Conservation (phyloP, 2,113 vertebrate species). For the Agelaius tricolor region DNA sequence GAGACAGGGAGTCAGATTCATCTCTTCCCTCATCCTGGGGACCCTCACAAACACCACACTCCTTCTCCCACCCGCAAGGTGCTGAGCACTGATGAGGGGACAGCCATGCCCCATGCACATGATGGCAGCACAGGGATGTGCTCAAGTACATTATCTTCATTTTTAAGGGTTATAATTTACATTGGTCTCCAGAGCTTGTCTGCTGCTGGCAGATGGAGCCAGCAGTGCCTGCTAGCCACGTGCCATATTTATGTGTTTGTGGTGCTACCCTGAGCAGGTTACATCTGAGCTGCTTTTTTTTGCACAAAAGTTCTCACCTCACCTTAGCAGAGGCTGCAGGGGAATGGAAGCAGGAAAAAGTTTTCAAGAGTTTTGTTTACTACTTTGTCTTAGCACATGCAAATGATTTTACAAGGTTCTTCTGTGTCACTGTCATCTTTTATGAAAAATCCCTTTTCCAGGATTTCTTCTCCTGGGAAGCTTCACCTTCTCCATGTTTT, state of each 20-base stretch:
- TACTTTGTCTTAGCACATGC: neutral
- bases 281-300: neutral
- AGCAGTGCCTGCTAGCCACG: neutral
- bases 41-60: too few species aligned
- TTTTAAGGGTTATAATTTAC: constrained; percentile 25
- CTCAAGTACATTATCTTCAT: neutral
- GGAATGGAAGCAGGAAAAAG: neutral
- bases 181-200: neutral
- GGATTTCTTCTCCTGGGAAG: too few species aligned
- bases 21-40: too few species aligned
- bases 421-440: neutral
- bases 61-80: neutral
- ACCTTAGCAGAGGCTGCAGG: neutral
- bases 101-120: neutral
- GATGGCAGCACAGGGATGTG: neutral
- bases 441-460: too few species aligned
- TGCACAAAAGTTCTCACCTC: neutral
- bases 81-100: neutral
- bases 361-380: neutral
- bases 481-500: too few species aligned
- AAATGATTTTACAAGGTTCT: neutral
- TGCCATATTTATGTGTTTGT: rapidly evolving
- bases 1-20: too few species aligned
- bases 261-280: neutral
- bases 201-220: constrained; percentile 33